Base-by-base conservation (phyloP, 2,113 vertebrate species). In the Galeopterus variegatus region DNA sequence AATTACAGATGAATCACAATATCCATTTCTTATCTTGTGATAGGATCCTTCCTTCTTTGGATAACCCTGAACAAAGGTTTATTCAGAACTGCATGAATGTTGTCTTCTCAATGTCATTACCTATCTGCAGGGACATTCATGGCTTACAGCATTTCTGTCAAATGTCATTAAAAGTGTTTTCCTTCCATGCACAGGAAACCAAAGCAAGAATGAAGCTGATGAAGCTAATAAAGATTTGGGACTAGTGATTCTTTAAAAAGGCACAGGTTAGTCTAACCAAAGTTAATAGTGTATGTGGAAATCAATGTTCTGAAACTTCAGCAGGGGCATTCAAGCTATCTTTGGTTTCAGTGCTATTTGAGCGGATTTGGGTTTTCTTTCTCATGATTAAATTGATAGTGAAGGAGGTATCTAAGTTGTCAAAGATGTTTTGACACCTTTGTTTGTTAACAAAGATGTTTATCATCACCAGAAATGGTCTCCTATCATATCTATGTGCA, bases 291-390 rank as follows among this genome's bases (percentile, higher is more conserved):
- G 17, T 82, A 50, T 75, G 7, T 84, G 36, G 52, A 73, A 94
- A 90, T 50, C 50, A 95, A 10, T 85, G 12, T 58, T 93, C 18
- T 76, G 80, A 73, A 52, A 72, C 31, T 19, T 92, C 24, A 67
- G 76, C 23, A 56, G 33, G 58, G 52, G 8, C 8, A 7, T 89
- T 77, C 50, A 62, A 82, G 26, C 21, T 87, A 15, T 83, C 60
- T 94, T 50, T 91, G 41, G 73, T 85, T 91, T 95, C 28, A 84
- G 48, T 9, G 67, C 56, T 77, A 31, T 72, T 67, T 82, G 76
- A 89, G 31, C 90, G 2, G 19, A 75, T 85, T 85, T 92, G 65
- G 54, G 58, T 70, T 77, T 96, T 72, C 28, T 45, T 96, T 93
- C 91, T 86, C 17, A 56, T 65, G 24, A 48, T 80, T 58, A 90